Evolutionary conservation across 2,888 invertebrate genomes (phyloP).

Genomic region (Choristoneura rosaceana): DNA sequence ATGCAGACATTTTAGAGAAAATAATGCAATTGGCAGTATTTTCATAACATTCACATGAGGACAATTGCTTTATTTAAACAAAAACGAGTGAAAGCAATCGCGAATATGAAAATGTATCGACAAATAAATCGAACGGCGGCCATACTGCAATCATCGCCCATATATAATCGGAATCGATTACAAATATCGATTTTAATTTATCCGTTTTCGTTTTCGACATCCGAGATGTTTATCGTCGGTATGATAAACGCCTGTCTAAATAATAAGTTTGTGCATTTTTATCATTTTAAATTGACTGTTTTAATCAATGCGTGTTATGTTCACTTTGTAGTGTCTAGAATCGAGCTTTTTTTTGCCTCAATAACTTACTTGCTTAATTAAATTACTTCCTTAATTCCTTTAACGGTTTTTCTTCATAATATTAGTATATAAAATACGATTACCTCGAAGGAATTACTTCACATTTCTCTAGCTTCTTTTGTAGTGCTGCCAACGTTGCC

Average conservation of each 20-base stretch:
- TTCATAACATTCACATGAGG: not conserved
- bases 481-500: too few species aligned
- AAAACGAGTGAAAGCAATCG: conserved; percentile 35
- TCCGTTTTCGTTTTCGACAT: conserved; percentile 60
- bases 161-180: conserved; percentile 75
- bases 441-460: too few species aligned
- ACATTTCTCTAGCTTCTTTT: too few species aligned
- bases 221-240: conserved; percentile 65
- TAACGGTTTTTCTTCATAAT: not conserved
- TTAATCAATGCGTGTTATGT: conserved; percentile 35
- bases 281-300: conserved; percentile 38
- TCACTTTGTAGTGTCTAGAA: not conserved
- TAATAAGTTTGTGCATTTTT: conserved; percentile 15
- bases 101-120: conserved; percentile 34
- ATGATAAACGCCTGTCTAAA: conserved; percentile 53
- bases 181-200: conserved; percentile 68
- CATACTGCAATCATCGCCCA: conserved; percentile 63
- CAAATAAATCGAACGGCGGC: conserved; percentile 59
- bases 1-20: conserved; percentile 38
- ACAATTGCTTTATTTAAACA: conserved; percentile 29
- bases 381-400: not conserved
- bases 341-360: not conserved
- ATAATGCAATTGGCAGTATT: conserved; percentile 11
- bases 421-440: not conserved
- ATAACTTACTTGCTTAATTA: not conserved